phyloP scores from a whole-genome alignment of 2,888 invertebrate species.

The Pimpla rufipes region DNA sequence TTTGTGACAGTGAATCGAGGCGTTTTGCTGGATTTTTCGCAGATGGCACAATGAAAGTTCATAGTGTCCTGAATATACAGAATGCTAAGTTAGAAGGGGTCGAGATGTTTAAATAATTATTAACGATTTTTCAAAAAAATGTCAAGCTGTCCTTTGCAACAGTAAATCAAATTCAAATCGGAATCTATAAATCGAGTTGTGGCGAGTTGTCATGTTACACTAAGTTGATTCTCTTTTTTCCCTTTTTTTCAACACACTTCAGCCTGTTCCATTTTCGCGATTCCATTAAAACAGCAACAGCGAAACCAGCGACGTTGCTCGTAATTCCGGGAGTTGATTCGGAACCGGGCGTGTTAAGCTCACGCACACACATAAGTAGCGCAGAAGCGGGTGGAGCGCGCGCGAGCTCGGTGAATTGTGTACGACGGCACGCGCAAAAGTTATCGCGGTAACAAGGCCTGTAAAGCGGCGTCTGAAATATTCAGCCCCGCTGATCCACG shows the following conservation, averaged over 20 bases:
- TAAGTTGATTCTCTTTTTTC: too few relatives aligned
- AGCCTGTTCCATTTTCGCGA: not conserved
- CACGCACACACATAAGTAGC: not conserved
- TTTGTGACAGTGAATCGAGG: too few relatives aligned
- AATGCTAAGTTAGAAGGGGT: too few relatives aligned
- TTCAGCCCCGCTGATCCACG: slow-evolving; percentile 37
- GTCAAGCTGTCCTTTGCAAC: too few relatives aligned
- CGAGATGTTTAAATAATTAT: too few relatives aligned
- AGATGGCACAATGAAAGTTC: too few relatives aligned
- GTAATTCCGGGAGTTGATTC: slow-evolving; percentile 42
- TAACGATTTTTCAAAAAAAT: too few relatives aligned
- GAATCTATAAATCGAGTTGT: too few relatives aligned
- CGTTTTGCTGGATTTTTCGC: too few relatives aligned
- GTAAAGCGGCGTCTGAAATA: slow-evolving; percentile 52
- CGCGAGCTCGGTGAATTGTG: slow-evolving; percentile 50
- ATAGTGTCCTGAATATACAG: too few relatives aligned
- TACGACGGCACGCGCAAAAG: slow-evolving; percentile 57
- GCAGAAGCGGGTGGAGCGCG: not conserved
- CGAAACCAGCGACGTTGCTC: slow-evolving; percentile 12
- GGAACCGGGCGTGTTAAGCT: slow-evolving; percentile 32
- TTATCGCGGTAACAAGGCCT: slow-evolving; percentile 55
- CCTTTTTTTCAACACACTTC: not conserved
- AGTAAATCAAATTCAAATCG: too few relatives aligned
- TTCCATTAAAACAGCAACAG: slow-evolving; percentile 24
- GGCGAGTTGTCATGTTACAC: too few relatives aligned